Conservation (phyloP, 37 sponge, comb jelly and placozoan genomes). For the Lycopodina hypogea region DNA sequence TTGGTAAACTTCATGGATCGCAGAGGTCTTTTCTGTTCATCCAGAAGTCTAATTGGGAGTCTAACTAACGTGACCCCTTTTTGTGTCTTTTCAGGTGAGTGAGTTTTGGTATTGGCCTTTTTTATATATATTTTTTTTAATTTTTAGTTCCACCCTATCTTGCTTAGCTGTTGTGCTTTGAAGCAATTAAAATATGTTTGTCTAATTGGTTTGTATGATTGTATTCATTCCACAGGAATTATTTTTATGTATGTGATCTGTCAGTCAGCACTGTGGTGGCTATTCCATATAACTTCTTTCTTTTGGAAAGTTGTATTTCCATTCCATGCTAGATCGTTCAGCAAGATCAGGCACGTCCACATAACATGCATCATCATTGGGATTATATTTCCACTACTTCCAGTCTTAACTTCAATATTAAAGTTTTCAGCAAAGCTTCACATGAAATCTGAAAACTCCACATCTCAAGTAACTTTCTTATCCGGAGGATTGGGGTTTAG, state of each 20-base stretch:
- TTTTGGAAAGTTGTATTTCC: constrained; percentile 24
- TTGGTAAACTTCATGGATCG: not conserved
- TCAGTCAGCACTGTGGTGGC: constrained; percentile 28
- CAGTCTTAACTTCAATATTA: constrained; percentile 1
- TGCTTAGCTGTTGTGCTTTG: too few species aligned
- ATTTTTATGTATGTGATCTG: constrained; percentile 16
- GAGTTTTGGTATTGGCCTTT: too few species aligned
- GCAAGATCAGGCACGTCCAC: constrained; percentile 30
- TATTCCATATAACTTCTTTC: constrained; percentile 16
- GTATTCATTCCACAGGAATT: constrained; percentile 12
- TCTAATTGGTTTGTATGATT: too few species aligned
- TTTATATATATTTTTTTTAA: too few species aligned
- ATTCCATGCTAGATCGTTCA: not conserved
- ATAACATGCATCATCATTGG: constrained; percentile 14
- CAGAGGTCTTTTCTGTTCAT: not conserved
- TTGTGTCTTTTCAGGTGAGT: constrained; percentile 8
- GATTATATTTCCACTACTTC: constrained; percentile 16
- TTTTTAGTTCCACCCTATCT: too few species aligned
- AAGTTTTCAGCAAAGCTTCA: not conserved
- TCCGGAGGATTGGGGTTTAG: constrained; percentile 18
- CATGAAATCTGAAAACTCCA: too few species aligned
- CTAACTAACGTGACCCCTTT: not conserved
- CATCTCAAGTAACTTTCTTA: too few species aligned
- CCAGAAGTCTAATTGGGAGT: not conserved
- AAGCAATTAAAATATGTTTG: too few species aligned